Conservation (phyloP, 2,113 vertebrate genomes). For the Sinosuthora webbiana region DNA sequence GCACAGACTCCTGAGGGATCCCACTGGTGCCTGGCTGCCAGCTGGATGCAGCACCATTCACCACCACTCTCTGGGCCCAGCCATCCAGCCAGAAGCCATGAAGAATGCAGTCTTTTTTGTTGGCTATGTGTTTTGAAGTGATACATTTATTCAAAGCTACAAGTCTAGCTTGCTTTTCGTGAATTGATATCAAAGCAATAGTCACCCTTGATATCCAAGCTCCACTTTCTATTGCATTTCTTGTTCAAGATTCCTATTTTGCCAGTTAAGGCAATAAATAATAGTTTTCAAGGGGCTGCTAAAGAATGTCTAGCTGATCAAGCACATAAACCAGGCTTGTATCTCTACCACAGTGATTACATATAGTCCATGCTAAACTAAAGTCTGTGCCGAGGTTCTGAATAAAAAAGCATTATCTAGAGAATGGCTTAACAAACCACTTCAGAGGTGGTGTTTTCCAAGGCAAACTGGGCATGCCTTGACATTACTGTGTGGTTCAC, state of each 20-base stretch:
- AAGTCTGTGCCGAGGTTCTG: neutral
- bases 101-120: neutral
- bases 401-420: neutral
- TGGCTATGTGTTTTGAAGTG: neutral
- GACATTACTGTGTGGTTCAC: neutral
- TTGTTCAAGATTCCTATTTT: neutral
- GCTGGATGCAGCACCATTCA: too few species aligned
- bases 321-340: neutral
- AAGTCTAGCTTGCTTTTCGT: neutral
- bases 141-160: neutral
- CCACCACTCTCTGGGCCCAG: too few species aligned
- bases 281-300: neutral
- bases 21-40: too few species aligned
- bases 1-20: too few species aligned
- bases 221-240: neutral
- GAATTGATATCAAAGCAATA: neutral
- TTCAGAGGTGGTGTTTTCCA: neutral
- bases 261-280: neutral
- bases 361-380: fast-evolving
- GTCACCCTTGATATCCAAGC: neutral
- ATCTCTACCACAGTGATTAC: neutral
- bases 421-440: neutral
- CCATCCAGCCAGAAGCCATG: too few species aligned
- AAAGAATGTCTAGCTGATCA: neutral
- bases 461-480: neutral